Percentiles rank a stretch among this genome's conserved stretches.
These are phyloP conservation scores for Aphidius ervi DNA, from an alignment of 1,140 invertebrate species.

Conservation along the genomic window DNA sequence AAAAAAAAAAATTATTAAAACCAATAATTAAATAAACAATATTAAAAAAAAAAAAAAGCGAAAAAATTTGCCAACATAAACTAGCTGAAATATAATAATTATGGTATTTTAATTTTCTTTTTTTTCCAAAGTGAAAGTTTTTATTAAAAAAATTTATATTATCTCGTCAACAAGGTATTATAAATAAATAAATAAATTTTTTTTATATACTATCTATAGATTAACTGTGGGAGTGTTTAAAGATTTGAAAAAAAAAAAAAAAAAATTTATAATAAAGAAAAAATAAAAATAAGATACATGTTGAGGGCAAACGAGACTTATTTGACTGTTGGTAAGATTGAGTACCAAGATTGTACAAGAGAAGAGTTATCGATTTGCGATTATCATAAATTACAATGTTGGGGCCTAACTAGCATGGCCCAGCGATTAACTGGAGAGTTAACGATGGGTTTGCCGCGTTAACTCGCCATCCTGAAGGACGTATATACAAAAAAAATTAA, in stretches of 20 bases:
- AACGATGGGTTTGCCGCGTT: conserved; percentile 37
- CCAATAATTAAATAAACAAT: no score
- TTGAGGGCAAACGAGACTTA: conserved; percentile 12
- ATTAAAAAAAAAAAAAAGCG: no score
- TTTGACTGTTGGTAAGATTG: conserved; percentile 32
- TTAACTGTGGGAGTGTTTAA: no score
- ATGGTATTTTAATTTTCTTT: no score
- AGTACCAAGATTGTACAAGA: conserved; percentile 22
- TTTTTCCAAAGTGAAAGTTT: no score
- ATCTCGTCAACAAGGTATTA: conserved; percentile 2
- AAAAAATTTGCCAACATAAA: no score
- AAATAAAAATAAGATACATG: conserved; percentile 2
- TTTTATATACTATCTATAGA: no score
- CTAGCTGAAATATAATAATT: no score
- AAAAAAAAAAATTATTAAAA: no score
- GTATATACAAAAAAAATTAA: conserved; percentile 4
- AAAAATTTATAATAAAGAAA: neutral
- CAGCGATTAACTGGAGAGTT: conserved; percentile 38
- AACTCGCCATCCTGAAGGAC: conserved; percentile 29
- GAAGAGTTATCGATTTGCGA: conserved; percentile 41
- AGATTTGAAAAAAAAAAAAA: no score
- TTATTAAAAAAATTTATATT: no score
- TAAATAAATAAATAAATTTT: no score
- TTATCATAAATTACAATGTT: conserved; percentile 42
- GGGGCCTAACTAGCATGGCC: conserved; percentile 5